Percentiles rank a stretch among this genome's conserved stretches.
phyloP scores from a whole-genome alignment of 2,113 vertebrate genomes.

The Xenus cinereus region DNA sequence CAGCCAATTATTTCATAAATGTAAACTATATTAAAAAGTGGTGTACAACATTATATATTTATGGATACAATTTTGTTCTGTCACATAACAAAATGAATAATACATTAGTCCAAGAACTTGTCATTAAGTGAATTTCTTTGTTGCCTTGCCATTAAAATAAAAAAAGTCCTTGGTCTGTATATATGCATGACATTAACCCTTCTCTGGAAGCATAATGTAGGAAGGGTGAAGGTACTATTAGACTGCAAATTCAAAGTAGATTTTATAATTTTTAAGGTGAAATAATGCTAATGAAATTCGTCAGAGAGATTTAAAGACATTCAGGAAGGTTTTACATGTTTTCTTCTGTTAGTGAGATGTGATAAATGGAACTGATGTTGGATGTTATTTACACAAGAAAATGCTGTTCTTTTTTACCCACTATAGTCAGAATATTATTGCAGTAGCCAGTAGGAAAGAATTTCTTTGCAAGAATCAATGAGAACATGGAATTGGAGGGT shows the following conservation, averaged over 20 bases:
- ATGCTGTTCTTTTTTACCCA: background rate
- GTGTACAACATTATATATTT: conserved; percentile 61
- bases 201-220: background rate
- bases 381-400: background rate
- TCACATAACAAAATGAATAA: conserved; percentile 57
- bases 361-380: background rate
- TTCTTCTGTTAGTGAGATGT: background rate
- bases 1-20: conserved; percentile 50
- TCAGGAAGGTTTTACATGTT: background rate
- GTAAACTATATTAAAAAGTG: background rate
- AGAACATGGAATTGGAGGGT: background rate
- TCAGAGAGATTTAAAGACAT: background rate
- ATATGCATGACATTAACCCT: background rate
- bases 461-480: background rate
- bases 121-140: conserved; percentile 32
- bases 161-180: background rate
- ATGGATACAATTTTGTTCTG: conserved; percentile 56
- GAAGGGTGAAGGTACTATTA: background rate
- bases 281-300: background rate
- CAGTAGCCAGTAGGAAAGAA: background rate
- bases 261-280: background rate
- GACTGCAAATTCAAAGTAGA: background rate
- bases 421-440: background rate
- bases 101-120: conserved; percentile 44
- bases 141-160: background rate